phyloP scores from a whole-genome alignment of 2,113 vertebrate genomes.

The Ramphastos sulfuratus region DNA sequence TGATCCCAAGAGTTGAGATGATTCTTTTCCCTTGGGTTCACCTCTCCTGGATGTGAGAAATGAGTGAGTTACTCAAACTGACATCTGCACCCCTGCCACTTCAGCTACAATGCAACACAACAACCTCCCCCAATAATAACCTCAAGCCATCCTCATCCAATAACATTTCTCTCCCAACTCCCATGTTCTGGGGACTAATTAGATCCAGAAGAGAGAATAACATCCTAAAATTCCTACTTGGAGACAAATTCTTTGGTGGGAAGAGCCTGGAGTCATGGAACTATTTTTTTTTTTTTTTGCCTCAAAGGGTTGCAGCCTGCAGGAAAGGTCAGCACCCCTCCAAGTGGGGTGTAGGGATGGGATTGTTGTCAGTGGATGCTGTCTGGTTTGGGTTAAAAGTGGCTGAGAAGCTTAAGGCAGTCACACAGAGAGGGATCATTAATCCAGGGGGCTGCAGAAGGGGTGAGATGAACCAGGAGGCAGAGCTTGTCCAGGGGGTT shows the following conservation, averaged over 20 bases:
- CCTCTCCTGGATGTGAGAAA: neutral
- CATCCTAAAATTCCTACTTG: neutral
- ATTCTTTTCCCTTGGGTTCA: neutral
- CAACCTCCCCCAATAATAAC: neutral
- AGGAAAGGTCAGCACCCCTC: neutral
- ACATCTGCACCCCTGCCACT: neutral
- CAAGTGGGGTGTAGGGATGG: neutral
- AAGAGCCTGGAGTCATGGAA: neutral
- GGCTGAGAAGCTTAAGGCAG: neutral
- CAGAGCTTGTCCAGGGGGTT: neutral
- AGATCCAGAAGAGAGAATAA: neutral
- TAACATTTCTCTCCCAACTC: neutral
- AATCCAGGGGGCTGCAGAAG: neutral
- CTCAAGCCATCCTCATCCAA: neutral
- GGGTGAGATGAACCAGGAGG: fast-evolving
- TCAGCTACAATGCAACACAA: neutral
- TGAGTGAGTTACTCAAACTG: neutral
- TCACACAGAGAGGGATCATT: fast-evolving
- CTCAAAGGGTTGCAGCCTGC: neutral
- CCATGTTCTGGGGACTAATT: neutral
- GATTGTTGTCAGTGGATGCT: neutral
- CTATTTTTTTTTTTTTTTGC: neutral
- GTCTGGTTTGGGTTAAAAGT: neutral
- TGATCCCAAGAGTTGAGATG: fast-evolving
- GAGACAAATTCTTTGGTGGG: neutral